These are phyloP conservation scores for Actenoides hombroni DNA, from an alignment of 2,113 vertebrate species.

Conservation along the genomic window DNA sequence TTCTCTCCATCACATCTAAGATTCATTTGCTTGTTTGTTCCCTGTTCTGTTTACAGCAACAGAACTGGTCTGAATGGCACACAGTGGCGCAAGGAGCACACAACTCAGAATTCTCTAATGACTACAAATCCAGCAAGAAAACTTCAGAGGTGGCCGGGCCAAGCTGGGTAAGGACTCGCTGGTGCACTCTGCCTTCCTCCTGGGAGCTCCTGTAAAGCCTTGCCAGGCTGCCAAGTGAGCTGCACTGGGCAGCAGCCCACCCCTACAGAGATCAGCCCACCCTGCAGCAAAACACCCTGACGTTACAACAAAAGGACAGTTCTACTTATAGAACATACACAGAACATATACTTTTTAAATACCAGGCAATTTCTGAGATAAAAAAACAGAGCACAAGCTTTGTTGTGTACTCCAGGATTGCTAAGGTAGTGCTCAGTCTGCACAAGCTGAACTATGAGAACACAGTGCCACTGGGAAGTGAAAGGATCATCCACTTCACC, in stretches of 20 bases:
- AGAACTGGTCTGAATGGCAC: neutral
- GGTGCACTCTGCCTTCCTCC: neutral
- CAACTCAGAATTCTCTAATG: neutral
- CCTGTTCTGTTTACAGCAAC: neutral
- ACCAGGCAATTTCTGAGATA: neutral
- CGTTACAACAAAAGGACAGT: neutral
- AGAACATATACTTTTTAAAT: neutral
- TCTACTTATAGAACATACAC: neutral
- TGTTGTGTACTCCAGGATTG: neutral
- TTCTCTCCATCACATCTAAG: neutral
- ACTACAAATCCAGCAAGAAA: neutral
- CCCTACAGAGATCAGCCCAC: neutral
- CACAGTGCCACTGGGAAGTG: neutral
- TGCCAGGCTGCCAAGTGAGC: neutral
- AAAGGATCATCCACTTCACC: neutral
- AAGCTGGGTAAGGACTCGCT: accelerated
- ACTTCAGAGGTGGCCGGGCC: neutral
- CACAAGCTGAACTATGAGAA: neutral
- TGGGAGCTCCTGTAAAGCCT: neutral
- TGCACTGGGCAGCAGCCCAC: neutral
- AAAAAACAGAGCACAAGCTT: neutral
- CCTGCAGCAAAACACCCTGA: neutral
- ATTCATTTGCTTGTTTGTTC: neutral
- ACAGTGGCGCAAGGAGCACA: neutral
- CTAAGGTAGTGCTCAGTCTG: neutral